Evolutionary conservation across 2,113 vertebrate genomes (phyloP).

Genomic region (Isichthys henryi): DNA sequence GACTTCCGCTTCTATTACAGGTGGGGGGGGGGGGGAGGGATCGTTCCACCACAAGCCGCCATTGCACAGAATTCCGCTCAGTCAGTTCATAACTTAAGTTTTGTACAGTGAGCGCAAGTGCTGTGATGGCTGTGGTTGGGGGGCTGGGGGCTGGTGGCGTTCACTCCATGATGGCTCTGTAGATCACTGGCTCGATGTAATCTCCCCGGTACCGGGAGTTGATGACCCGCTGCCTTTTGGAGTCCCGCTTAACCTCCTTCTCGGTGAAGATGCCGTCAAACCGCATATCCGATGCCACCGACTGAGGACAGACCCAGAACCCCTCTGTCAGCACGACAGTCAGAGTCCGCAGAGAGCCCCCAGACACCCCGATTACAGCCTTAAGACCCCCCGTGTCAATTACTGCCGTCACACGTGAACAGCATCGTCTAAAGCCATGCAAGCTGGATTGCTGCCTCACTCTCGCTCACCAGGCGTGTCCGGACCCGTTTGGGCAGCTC

Average conservation of each 20-base stretch:
- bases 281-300: constrained; percentile 95
- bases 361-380: not conserved
- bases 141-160: not conserved
- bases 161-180: constrained; percentile 95
- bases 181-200: constrained; percentile 87
- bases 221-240: constrained; percentile 90
- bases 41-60: not conserved
- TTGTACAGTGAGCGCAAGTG: not conserved
- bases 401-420: not conserved
- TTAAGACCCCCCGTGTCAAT: not conserved
- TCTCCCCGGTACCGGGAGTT: constrained; percentile 94
- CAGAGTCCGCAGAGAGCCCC: not conserved
- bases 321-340: not conserved
- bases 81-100: constrained; percentile 21
- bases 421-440: not conserved
- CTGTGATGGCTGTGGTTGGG: not conserved
- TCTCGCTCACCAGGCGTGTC: constrained; percentile 79
- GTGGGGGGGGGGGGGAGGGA: not conserved
- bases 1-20: not conserved
- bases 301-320: constrained; percentile 55
- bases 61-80: not conserved
- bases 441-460: not conserved
- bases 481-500: constrained; percentile 97
- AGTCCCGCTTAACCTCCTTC: constrained; percentile 80
- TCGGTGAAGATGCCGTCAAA: constrained; percentile 90